A percentile compares a stretch with the other conserved stretches of the same genome.
Conservation (phyloP, 2,888 invertebrate species). For the Azorinus chamasolen region DNA sequence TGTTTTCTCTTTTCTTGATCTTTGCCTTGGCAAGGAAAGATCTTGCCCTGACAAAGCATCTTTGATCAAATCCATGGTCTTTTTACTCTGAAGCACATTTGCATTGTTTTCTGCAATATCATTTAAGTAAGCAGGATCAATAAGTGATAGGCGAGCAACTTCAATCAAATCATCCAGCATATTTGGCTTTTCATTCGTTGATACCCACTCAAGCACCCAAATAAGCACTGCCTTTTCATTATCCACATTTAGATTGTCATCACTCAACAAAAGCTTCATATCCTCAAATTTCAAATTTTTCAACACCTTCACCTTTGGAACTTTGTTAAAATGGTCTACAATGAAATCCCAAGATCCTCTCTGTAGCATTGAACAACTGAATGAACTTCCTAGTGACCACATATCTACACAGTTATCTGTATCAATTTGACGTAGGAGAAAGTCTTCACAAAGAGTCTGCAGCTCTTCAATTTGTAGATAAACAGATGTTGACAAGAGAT, state of each 20-base stretch:
- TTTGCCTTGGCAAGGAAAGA: background rate
- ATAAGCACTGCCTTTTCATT: conserved; percentile 93
- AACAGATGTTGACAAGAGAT: conserved; percentile 51
- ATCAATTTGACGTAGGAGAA: conserved; percentile 90
- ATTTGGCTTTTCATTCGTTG: conserved; percentile 20
- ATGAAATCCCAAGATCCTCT: conserved; percentile 91
- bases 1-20: conserved; percentile 59
- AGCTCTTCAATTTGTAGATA: conserved; percentile 65
- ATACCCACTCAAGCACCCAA: conserved; percentile 90
- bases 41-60: conserved; percentile 23
- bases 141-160: conserved; percentile 30
- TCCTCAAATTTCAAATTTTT: conserved; percentile 17
- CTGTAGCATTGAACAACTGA: conserved; percentile 91
- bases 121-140: conserved; percentile 30
- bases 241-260: conserved; percentile 94
- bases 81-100: conserved; percentile 13
- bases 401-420: conserved; percentile 94
- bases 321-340: conserved; percentile 86
- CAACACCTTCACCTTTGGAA: conserved; percentile 43
- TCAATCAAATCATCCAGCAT: conserved; percentile 30
- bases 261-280: conserved; percentile 77
- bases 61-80: conserved; percentile 24
- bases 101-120: conserved; percentile 18
- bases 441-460: conserved; percentile 91
- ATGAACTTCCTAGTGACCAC: conserved; percentile 92